phyloP scores from a whole-genome alignment of 1,140 invertebrate genomes.

The Myzus persicae region DNA sequence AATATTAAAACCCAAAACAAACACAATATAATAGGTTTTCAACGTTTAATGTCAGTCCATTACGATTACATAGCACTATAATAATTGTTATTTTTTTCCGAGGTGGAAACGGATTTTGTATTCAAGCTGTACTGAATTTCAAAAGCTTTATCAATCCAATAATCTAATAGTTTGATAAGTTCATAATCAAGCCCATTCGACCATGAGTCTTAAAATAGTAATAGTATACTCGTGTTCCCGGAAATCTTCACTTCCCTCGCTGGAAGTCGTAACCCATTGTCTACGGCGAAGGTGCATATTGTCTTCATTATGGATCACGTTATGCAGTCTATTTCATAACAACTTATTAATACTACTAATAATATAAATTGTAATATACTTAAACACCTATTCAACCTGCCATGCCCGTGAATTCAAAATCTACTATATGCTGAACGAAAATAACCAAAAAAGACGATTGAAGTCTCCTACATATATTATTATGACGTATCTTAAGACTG shows the following conservation, averaged over 20 bases:
- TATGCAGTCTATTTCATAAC: not conserved
- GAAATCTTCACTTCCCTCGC: slow-evolving; percentile 15
- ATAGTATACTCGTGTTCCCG: not conserved
- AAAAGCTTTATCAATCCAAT: slow-evolving; percentile 3
- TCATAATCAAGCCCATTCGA: not conserved
- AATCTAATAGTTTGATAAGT: not conserved
- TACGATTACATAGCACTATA: not conserved
- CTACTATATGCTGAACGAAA: not conserved
- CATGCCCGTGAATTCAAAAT: not conserved
- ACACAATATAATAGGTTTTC: not conserved
- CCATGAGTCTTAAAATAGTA: not conserved
- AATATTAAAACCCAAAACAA: not conserved
- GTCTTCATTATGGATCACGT: not conserved
- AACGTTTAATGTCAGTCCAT: not conserved
- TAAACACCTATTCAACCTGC: not conserved
- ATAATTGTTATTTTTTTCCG: not conserved
- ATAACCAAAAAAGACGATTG: not conserved
- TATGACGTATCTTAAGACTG: not conserved
- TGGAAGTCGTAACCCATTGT: slow-evolving; percentile 22
- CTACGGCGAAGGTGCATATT: not conserved
- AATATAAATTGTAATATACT: not conserved
- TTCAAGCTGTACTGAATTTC: not conserved
- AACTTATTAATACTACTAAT: not conserved
- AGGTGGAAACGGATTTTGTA: not conserved
- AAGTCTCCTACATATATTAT: not conserved